Percentiles rank a stretch among this genome's conserved stretches.
Evolutionary conservation across 2,888 invertebrate species (phyloP).

Genomic region (Agonopterix arenella): DNA sequence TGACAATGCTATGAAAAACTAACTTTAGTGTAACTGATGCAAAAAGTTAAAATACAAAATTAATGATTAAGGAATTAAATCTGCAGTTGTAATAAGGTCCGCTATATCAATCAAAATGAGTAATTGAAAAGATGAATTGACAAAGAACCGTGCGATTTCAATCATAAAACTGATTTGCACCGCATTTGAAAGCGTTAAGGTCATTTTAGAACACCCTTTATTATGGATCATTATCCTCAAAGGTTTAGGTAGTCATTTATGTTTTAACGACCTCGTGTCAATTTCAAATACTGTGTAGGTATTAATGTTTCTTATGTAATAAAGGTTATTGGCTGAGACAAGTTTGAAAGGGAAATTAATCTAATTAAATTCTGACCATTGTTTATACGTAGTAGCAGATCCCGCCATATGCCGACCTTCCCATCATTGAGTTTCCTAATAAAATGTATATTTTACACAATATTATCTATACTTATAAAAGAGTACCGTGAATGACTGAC

Average conservation of each 20-base stretch:
- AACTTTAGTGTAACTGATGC: too few relatives aligned
- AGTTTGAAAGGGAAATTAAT: too few relatives aligned
- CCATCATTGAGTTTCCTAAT: too few relatives aligned
- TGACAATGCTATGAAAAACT: too few relatives aligned
- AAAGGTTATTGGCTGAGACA: too few relatives aligned
- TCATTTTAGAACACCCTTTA: constrained; percentile 1
- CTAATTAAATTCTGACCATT: too few relatives aligned
- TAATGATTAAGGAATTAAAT: neutral
- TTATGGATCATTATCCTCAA: constrained; percentile 23
- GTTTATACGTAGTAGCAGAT: too few relatives aligned
- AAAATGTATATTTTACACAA: too few relatives aligned
- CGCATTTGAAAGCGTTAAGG: constrained; percentile 1
- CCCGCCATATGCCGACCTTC: too few relatives aligned
- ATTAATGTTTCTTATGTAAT: neutral
- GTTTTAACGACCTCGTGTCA: constrained; percentile 12
- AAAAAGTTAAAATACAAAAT: neutral
- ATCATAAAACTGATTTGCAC: neutral
- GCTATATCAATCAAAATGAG: neutral
- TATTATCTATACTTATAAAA: too few relatives aligned
- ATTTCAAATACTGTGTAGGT: constrained; percentile 1
- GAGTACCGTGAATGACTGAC: too few relatives aligned
- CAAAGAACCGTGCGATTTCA: neutral
- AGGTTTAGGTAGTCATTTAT: constrained; percentile 14
- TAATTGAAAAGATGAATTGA: constrained; percentile 1
- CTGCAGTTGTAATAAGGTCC: neutral